Evolutionary conservation across 30 jellyfish, hydroid and myxozoan species (phyloP).

Genomic region (Turritopsis dohrnii): DNA sequence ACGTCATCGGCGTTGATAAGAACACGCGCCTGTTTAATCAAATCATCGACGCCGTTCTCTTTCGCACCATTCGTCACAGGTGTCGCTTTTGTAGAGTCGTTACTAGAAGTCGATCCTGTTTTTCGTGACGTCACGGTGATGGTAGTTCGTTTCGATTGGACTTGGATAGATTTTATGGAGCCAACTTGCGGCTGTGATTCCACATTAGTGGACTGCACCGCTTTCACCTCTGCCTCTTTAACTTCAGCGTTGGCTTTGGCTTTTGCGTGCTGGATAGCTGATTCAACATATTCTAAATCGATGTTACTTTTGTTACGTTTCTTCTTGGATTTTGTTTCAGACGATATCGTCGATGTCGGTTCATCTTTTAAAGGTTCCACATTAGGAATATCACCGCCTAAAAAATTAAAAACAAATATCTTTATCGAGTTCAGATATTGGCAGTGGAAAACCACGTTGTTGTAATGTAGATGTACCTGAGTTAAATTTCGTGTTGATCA

Average conservation of each 20-base stretch:
- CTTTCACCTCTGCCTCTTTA: not conserved
- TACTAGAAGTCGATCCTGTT: not conserved
- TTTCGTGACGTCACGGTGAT: not conserved
- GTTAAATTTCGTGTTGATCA: slow-evolving; percentile 8
- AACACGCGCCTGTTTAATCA: slow-evolving; percentile 12
- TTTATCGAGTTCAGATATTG: too few species aligned
- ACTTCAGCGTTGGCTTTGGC: not conserved
- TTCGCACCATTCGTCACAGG: not conserved
- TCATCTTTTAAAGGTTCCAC: not conserved
- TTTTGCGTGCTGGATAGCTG: slow-evolving; percentile 2
- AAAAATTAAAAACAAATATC: too few species aligned
- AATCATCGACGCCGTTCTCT: slow-evolving; percentile 11
- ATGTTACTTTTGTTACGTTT: slow-evolving; percentile 31
- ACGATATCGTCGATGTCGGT: not conserved
- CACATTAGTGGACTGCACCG: not conserved
- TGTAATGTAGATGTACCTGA: not conserved
- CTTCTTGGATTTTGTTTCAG: slow-evolving; percentile 18
- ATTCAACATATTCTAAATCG: slow-evolving; percentile 17
- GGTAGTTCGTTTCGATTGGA: slow-evolving; percentile 31
- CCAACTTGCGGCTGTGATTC: slow-evolving; percentile 17
- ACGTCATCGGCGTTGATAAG: not conserved
- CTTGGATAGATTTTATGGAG: slow-evolving; percentile 26
- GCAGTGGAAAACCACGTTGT: too few species aligned
- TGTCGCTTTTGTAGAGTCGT: not conserved
- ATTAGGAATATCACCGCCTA: not conserved